Percentiles rank a stretch among this genome's conserved stretches.
Conservation (phyloP, 2,888 invertebrate species). For the Gari tellinella region DNA sequence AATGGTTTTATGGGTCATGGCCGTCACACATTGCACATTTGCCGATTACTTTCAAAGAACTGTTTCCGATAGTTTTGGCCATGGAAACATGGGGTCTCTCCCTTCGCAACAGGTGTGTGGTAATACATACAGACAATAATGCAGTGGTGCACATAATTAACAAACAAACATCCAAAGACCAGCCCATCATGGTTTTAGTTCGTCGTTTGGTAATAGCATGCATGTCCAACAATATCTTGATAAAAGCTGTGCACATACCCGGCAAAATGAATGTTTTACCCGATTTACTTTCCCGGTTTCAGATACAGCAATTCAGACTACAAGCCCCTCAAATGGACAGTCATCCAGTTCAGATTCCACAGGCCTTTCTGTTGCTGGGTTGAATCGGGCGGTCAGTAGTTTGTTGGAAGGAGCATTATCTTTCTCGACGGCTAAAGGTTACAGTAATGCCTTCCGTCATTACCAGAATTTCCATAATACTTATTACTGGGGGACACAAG, state of each 20-base stretch:
- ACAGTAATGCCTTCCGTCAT: too few species aligned
- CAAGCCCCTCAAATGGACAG: too few species aligned
- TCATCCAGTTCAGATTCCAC: too few species aligned
- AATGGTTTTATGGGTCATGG: conserved; percentile 34
- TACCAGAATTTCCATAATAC: too few species aligned
- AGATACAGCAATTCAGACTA: too few species aligned
- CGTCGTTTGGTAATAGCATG: conserved; percentile 33
- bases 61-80: conserved; percentile 44
- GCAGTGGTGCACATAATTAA: conserved; percentile 53
- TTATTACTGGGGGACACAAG: too few species aligned
- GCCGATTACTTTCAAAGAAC: conserved; percentile 43
- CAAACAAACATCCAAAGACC: conserved; percentile 41
- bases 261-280: too few species aligned
- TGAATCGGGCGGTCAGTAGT: too few species aligned
- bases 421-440: too few species aligned
- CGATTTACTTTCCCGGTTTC: too few species aligned
- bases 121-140: conserved; percentile 47
- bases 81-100: conserved; percentile 45
- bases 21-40: neutral
- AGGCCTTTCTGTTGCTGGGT: too few species aligned
- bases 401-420: too few species aligned
- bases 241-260: conserved; percentile 32
- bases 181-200: conserved; percentile 38
- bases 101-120: conserved; percentile 26
- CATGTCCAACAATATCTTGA: conserved; percentile 44